A percentile compares a stretch with the other conserved stretches of the same genome.
These are phyloP conservation scores for Ibycter americanus DNA, from an alignment of 2,797 vertebrate species.

Conservation along the genomic window DNA sequence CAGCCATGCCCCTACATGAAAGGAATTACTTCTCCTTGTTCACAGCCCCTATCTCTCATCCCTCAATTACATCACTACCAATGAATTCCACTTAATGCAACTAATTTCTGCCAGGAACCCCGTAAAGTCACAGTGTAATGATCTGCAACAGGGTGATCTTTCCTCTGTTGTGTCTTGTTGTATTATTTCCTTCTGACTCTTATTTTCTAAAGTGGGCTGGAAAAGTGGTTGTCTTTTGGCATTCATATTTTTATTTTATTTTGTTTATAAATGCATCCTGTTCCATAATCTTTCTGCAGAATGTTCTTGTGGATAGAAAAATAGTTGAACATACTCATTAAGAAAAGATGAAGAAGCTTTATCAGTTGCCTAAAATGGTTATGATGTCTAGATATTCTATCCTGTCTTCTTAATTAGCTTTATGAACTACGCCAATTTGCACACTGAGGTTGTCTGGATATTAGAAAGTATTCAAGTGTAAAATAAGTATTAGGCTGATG, in stretches of 20 bases:
- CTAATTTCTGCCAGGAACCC: neutral
- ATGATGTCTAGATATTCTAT: constrained; percentile 31
- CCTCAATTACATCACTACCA: neutral
- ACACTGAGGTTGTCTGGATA: constrained; percentile 18
- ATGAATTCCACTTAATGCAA: neutral
- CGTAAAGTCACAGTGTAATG: neutral
- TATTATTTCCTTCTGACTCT: neutral
- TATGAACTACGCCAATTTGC: neutral
- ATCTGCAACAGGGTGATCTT: neutral
- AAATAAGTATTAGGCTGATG: constrained; percentile 45
- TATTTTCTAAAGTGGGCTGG: neutral
- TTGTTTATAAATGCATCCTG: neutral
- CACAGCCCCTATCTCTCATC: neutral
- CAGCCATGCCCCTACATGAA: neutral
- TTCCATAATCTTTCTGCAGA: neutral
- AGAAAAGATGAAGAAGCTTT: constrained; percentile 39
- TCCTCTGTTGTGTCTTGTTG: neutral
- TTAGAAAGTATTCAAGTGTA: constrained; percentile 54
- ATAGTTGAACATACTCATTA: constrained; percentile 36
- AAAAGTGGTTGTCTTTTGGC: neutral
- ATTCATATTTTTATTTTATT: constrained; percentile 15
- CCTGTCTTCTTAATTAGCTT: constrained; percentile 50
- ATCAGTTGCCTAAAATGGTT: constrained; percentile 38
- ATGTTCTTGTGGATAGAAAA: constrained; percentile 35
- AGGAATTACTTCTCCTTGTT: neutral